Evolutionary conservation across 1,140 invertebrate genomes (phyloP).

Genomic region (Drosophila setifemur): DNA sequence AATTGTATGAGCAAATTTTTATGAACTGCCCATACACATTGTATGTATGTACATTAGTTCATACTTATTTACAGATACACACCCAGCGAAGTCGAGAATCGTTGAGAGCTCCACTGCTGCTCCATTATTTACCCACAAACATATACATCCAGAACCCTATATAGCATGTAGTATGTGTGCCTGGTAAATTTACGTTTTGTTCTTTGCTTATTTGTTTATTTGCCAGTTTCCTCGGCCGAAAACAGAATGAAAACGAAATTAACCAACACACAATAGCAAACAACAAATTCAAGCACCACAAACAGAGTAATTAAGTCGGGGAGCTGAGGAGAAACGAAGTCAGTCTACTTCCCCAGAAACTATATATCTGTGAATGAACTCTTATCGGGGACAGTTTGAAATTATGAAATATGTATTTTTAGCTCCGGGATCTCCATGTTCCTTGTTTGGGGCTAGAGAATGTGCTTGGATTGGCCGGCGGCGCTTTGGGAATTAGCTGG

Average conservation of each 20-base stretch:
- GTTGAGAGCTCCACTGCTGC: slow-evolving; percentile 50
- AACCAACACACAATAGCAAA: slow-evolving; percentile 50
- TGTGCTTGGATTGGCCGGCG: slow-evolving; percentile 15
- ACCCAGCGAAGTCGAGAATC: slow-evolving; percentile 40
- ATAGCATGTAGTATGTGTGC: slow-evolving; percentile 22
- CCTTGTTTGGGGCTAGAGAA: slow-evolving; percentile 9
- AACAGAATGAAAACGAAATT: slow-evolving; percentile 67
- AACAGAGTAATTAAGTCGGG: slow-evolving; percentile 17
- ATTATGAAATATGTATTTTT: slow-evolving; percentile 64
- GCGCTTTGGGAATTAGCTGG: slow-evolving; percentile 11
- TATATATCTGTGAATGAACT: slow-evolving; percentile 72
- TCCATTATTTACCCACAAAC: slow-evolving; percentile 58
- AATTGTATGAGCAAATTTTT: slow-evolving; percentile 64
- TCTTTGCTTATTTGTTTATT: slow-evolving; percentile 74
- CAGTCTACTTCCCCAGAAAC: not conserved
- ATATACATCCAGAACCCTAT: not conserved
- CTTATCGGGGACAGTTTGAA: slow-evolving; percentile 57
- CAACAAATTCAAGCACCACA: slow-evolving; percentile 39
- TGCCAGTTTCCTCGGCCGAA: slow-evolving; percentile 56
- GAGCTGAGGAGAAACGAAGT: not conserved
- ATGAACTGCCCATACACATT: slow-evolving; percentile 43
- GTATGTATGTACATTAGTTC: slow-evolving; percentile 3
- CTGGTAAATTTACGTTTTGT: slow-evolving; percentile 64
- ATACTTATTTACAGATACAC: slow-evolving; percentile 2
- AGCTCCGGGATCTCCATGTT: slow-evolving; percentile 2